These are phyloP conservation scores for Lepeophtheirus nordmannii DNA, from an alignment of 2,888 invertebrate species.

Conservation along the genomic window DNA sequence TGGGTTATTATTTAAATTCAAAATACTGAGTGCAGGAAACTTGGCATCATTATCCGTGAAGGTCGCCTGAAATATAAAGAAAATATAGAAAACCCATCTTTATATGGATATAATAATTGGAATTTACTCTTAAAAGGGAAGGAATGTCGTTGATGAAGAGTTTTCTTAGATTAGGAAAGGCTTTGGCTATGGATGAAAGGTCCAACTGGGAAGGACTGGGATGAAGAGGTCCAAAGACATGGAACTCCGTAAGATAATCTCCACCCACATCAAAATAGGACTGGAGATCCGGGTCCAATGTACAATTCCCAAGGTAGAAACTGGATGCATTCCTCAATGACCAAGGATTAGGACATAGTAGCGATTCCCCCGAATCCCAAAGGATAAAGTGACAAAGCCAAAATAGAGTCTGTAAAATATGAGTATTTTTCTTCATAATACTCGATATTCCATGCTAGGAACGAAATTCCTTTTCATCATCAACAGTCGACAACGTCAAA, in stretches of 20 bases:
- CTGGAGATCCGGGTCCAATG: background rate
- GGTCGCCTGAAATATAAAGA: background rate
- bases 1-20: background rate
- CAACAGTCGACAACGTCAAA: too few relatives aligned
- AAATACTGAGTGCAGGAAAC: background rate
- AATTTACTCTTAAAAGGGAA: background rate
- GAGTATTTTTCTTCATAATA: background rate
- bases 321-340: background rate
- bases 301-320: background rate
- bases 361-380: background rate
- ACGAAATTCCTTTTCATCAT: too few relatives aligned
- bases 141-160: slow-evolving; percentile 1
- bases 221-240: background rate
- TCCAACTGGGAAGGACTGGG: background rate
- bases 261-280: background rate
- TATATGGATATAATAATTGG: background rate
- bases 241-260: background rate
- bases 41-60: background rate
- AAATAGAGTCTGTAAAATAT: background rate
- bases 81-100: background rate
- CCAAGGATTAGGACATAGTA: background rate
- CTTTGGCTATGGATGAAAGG: background rate
- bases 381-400: background rate
- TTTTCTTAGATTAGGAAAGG: background rate
- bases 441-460: background rate